These are phyloP conservation scores for Melieria picta DNA, from an alignment of 2,888 invertebrate species.

Conservation along the genomic window DNA sequence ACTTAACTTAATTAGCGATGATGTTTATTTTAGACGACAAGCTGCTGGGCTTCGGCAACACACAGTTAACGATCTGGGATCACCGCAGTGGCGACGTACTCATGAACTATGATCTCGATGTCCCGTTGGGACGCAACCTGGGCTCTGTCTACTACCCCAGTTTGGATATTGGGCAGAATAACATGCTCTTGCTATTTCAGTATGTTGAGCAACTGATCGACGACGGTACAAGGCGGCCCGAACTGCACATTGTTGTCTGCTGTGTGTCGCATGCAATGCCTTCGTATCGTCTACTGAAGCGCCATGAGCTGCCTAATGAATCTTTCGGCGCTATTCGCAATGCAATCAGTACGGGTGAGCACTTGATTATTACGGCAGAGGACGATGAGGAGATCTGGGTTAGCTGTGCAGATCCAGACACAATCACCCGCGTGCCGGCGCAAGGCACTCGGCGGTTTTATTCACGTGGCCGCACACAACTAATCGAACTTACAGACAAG, in stretches of 20 bases:
- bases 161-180: conserved; percentile 58
- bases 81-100: conserved; percentile 64
- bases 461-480: conserved; percentile 54
- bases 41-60: conserved; percentile 61
- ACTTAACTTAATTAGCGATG: too few species aligned
- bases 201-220: conserved; percentile 40
- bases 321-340: conserved; percentile 51
- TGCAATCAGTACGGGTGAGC: conserved; percentile 58
- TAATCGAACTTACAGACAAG: conserved; percentile 54
- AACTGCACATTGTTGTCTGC: conserved; percentile 59
- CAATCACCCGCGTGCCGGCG: conserved; percentile 51
- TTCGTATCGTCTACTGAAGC: conserved; percentile 57
- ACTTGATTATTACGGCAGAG: conserved; percentile 53
- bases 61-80: conserved; percentile 64
- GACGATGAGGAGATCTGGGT: conserved; percentile 61
- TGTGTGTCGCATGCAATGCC: conserved; percentile 58
- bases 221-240: conserved; percentile 37
- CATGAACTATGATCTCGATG: conserved; percentile 62
- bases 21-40: conserved; percentile 54
- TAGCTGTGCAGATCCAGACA: conserved; percentile 54
- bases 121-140: conserved; percentile 57
- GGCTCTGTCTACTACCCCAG: conserved; percentile 59
- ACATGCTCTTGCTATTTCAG: conserved; percentile 55
- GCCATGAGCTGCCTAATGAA: conserved; percentile 53
- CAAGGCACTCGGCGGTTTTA: conserved; percentile 54